phyloP scores from a whole-genome alignment of 2,888 invertebrate genomes.

The Aromia moschata region DNA sequence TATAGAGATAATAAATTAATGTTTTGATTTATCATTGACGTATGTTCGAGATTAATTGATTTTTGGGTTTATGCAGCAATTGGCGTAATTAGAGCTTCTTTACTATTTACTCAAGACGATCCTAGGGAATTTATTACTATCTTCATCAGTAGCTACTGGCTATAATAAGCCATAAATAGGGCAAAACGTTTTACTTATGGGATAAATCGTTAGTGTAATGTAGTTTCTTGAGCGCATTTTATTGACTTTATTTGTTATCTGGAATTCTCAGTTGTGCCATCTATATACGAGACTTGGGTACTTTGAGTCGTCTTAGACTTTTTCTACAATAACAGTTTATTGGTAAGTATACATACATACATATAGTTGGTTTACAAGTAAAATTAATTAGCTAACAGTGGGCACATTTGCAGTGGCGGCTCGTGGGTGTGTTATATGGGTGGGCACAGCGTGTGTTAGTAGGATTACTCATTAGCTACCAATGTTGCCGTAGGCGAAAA shows the following conservation, averaged over 20 bases:
- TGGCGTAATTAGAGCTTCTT: constrained; percentile 39
- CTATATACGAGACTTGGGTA: constrained; percentile 24
- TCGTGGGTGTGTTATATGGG: too few relatives aligned
- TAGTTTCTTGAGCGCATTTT: constrained; percentile 21
- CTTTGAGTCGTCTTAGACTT: too few relatives aligned
- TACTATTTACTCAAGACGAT: constrained; percentile 38
- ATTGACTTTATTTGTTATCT: constrained; percentile 25
- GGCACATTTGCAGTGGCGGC: too few relatives aligned
- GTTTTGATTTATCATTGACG: constrained; percentile 8
- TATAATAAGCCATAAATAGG: constrained; percentile 42
- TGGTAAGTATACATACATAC: too few relatives aligned
- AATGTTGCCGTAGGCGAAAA: too few relatives aligned
- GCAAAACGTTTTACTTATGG: constrained; percentile 28
- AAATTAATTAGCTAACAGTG: too few relatives aligned
- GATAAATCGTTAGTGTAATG: constrained; percentile 28
- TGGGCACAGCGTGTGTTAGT: too few relatives aligned
- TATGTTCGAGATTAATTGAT: constrained; percentile 28
- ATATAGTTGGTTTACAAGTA: too few relatives aligned
- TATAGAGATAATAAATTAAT: background rate
- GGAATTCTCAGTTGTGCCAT: constrained; percentile 21
- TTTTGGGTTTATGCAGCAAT: constrained; percentile 31
- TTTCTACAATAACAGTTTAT: too few relatives aligned
- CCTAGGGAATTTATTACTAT: constrained; percentile 43
- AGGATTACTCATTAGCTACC: too few relatives aligned
- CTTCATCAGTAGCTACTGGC: constrained; percentile 39